phyloP scores from a whole-genome alignment of 2,888 invertebrate species.

The Labia minor region DNA sequence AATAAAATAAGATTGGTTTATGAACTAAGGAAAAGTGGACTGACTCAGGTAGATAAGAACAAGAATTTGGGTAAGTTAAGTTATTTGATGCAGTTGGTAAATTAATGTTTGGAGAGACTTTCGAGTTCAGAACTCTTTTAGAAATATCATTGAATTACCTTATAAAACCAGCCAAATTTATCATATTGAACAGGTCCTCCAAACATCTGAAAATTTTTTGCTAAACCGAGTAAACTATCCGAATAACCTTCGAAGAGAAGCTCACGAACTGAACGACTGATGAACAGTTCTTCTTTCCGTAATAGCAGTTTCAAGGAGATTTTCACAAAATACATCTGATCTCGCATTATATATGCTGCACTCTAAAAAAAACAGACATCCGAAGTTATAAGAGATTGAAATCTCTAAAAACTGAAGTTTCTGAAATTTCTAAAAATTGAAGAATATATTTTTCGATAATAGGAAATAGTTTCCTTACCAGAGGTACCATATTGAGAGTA shows the following conservation, averaged over 20 bases:
- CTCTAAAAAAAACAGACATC: conserved; percentile 38
- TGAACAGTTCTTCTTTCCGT: conserved; percentile 34
- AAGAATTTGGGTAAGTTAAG: no score
- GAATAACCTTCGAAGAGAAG: conserved; percentile 70
- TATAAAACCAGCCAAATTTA: conserved; percentile 78
- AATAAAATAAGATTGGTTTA: no score
- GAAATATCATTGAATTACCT: no score
- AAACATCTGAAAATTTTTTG: conserved; percentile 38
- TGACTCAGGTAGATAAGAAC: no score
- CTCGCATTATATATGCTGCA: conserved; percentile 46
- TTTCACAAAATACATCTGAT: conserved; percentile 40
- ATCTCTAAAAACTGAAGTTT: conserved; percentile 34
- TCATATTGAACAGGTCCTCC: conserved; percentile 48
- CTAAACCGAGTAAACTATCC: conserved; percentile 58
- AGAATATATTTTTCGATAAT: neutral
- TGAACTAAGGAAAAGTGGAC: no score
- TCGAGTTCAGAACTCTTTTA: no score
- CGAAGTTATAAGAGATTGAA: no score
- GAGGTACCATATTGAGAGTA: conserved; percentile 63
- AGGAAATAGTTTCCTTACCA: conserved; percentile 48
- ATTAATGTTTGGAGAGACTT: no score
- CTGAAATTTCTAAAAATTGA: conserved; percentile 21
- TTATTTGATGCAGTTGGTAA: no score
- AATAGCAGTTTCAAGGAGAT: conserved; percentile 16
- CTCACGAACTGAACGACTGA: conserved; percentile 54